These are phyloP conservation scores for Aleadryas rufinucha DNA, from an alignment of 2,113 vertebrate genomes.

Conservation along the genomic window DNA sequence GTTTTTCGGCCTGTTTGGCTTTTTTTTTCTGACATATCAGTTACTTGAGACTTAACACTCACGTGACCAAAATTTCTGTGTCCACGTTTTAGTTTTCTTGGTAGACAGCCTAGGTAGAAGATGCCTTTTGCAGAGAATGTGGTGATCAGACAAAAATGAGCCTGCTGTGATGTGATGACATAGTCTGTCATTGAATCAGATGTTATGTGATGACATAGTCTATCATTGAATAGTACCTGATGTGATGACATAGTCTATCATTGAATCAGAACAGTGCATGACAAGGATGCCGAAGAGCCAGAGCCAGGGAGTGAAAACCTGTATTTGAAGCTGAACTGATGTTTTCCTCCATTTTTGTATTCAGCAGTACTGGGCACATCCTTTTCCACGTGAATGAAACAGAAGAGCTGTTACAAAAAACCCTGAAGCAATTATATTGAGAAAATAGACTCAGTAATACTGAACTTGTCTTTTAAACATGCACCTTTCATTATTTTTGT, in stretches of 20 bases:
- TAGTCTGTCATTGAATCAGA: background rate
- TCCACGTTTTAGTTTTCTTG: background rate
- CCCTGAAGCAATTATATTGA: background rate
- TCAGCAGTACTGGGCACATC: background rate
- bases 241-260: background rate
- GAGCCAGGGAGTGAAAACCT: background rate
- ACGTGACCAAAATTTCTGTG: background rate
- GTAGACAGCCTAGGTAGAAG: background rate
- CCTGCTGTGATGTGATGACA: background rate
- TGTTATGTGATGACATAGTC: no score
- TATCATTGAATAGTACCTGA: rapidly evolving
- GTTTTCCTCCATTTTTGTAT: background rate
- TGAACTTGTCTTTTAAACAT: background rate
- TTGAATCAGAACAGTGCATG: background rate
- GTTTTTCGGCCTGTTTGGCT: background rate
- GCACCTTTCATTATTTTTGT: background rate
- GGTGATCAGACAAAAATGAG: background rate
- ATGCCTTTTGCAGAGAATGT: background rate
- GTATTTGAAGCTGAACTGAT: background rate
- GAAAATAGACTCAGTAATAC: background rate
- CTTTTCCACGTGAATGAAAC: background rate
- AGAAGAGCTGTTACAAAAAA: background rate
- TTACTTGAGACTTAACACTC: background rate
- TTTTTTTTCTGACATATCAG: background rate
- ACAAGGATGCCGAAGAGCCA: background rate